Evolutionary conservation across 2,888 invertebrate species (phyloP).

Genomic region (Apodemia mormo): DNA sequence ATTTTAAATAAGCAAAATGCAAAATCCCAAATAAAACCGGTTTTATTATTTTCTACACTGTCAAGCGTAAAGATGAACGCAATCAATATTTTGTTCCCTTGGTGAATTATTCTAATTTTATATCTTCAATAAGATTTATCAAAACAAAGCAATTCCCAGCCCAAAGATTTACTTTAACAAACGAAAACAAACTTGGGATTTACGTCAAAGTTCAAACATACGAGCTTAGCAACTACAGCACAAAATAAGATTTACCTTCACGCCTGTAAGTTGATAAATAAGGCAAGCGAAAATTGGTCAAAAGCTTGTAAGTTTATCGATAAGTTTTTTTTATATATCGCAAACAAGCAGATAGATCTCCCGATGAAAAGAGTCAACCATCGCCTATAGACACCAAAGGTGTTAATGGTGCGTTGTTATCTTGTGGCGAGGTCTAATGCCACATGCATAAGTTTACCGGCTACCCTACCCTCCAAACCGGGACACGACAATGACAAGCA

Average conservation of each 20-base stretch:
- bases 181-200: background rate
- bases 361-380: too few species aligned
- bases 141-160: conserved; percentile 8
- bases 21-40: background rate
- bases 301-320: too few species aligned
- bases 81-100: conserved; percentile 1
- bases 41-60: background rate
- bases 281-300: too few species aligned
- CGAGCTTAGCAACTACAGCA: background rate
- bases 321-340: too few species aligned
- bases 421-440: too few species aligned
- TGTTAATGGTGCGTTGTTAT: too few species aligned
- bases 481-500: too few species aligned
- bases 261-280: too few species aligned
- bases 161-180: background rate
- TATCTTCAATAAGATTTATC: conserved; percentile 2
- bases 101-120: background rate
- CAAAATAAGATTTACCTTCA: background rate
- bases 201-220: background rate
- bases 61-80: background rate
- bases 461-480: too few species aligned
- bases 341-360: too few species aligned
- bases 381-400: too few species aligned
- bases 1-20: background rate
- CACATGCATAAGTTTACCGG: too few species aligned